Evolutionary conservation across 1,140 invertebrate genomes (phyloP).

Genomic region (Drosophila kanapiae): DNA sequence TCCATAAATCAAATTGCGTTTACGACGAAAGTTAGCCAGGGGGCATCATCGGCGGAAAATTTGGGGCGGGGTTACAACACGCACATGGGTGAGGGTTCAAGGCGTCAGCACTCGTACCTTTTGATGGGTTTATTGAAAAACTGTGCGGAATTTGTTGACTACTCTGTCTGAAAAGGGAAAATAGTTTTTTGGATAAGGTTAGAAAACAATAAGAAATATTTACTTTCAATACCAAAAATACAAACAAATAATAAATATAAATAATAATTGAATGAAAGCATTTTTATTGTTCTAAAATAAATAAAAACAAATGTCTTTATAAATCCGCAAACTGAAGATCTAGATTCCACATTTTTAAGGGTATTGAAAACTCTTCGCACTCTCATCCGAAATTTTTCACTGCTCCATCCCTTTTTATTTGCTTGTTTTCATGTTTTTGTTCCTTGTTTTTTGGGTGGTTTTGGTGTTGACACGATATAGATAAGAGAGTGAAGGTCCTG

Average conservation of each 20-base stretch:
- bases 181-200: not conserved
- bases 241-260: too few species aligned
- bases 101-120: constrained; percentile 47
- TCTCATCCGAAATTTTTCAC: not conserved
- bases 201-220: not conserved
- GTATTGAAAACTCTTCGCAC: constrained; percentile 12
- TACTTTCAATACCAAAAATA: too few species aligned
- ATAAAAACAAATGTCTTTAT: too few species aligned
- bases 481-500: constrained; percentile 21
- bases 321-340: not conserved
- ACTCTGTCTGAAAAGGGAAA: constrained; percentile 13
- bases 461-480: constrained; percentile 51
- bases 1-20: constrained; percentile 83
- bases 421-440: constrained; percentile 40
- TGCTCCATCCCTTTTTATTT: constrained; percentile 23
- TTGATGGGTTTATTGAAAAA: constrained; percentile 83
- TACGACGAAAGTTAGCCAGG: constrained; percentile 55
- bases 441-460: constrained; percentile 66
- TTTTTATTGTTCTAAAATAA: too few species aligned
- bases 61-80: constrained; percentile 18
- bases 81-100: constrained; percentile 60
- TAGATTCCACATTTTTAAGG: not conserved
- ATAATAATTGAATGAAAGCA: not conserved
- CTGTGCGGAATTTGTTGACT: constrained; percentile 41
- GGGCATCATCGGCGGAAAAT: constrained; percentile 34